Evolutionary conservation across 1,140 invertebrate genomes (phyloP).

Genomic region (Cotesia typhae): DNA sequence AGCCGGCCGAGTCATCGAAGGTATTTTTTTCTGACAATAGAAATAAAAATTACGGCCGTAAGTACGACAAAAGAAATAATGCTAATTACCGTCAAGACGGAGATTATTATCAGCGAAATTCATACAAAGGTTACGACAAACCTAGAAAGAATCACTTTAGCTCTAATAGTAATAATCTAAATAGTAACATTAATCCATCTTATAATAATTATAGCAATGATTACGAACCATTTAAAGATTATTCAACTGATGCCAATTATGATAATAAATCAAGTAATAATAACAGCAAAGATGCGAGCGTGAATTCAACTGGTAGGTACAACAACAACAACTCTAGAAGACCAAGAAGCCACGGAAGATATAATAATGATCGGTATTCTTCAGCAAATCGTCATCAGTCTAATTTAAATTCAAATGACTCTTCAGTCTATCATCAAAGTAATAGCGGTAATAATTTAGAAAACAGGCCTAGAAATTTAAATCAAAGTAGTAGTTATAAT

Average conservation of each 20-base stretch:
- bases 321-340: no score
- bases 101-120: neutral
- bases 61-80: constrained; percentile 37
- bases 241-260: neutral
- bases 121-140: constrained; percentile 14
- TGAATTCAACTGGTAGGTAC: no score
- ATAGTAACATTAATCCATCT: constrained; percentile 1
- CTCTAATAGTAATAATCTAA: neutral
- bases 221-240: neutral
- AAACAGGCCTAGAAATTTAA: no score
- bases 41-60: constrained; percentile 42
- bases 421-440: no score
- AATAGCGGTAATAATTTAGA: no score
- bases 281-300: no score
- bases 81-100: constrained; percentile 34
- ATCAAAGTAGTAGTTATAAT: neutral
- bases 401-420: no score
- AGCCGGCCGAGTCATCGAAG: constrained; percentile 29
- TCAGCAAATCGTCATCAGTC: no score
- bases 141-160: neutral
- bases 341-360: no score
- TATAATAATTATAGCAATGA: constrained; percentile 1
- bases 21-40: constrained; percentile 43
- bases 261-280: no score
- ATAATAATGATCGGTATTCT: no score